Base-by-base conservation (phyloP, 2,888 invertebrate species). In the Baronia brevicornis region DNA sequence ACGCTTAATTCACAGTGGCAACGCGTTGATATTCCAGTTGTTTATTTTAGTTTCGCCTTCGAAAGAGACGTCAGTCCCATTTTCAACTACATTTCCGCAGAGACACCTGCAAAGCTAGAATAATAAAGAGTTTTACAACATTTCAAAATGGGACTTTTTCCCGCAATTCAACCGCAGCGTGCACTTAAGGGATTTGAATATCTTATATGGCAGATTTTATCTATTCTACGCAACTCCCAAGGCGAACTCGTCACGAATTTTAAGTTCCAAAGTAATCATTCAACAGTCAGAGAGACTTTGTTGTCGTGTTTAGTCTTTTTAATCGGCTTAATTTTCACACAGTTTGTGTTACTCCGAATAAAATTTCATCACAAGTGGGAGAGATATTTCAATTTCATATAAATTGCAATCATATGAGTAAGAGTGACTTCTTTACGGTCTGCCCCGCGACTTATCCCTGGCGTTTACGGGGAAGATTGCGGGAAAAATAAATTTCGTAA, bases 181-280 rank as follows among this genome's bases (percentile, higher is more conserved):
- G 77, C 80, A 84, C 82, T 84, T 82, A 80, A 77, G 82, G 82
- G 82, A 80, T 80, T 80, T 82, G 80, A 82, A 84, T 82, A 79
- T 77, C 80, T 80, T 79, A 82, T 71, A 67, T 65, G 67, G 65
- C 55, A 57, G 74, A 73, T 67, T 75, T 79, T 80, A 77, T 78
- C 71, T 73, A 66, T 71, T 63, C 64, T 56, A 64, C 64, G 66
- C 63, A 69, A 68, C 61, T 65, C 67, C 51, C 57, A 45, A 44
- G 66, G 60, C 58, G 65, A 62, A 70, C 68, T 63, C 65, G 57
- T 65, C 55, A 55, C 50, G 61, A 68, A 60, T 72, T 69, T 67
- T 64, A 57, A 65, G 60, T 58, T 60, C 56, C 60, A 57, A 63
- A 66, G 63, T 69, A 63, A 68, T 71, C 61, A 51, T 60, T 50